Evolutionary conservation across 2,113 vertebrate species (phyloP).

Genomic region (Muntiacus reevesi): DNA sequence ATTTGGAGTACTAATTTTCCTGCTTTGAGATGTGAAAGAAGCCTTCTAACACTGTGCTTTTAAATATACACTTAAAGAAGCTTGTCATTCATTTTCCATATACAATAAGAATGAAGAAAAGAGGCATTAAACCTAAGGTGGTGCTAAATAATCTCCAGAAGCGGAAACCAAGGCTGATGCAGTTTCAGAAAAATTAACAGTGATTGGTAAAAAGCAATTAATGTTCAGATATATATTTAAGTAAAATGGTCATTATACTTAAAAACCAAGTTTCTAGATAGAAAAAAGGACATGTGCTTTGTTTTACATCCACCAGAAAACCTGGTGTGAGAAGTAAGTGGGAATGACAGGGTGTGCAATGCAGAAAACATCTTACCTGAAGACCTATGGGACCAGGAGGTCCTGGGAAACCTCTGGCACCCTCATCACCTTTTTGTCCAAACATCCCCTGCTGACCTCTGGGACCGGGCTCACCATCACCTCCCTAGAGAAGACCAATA

Average conservation of each 20-base stretch:
- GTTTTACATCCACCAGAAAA: not conserved
- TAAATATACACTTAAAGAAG: not conserved
- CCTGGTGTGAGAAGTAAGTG: not conserved
- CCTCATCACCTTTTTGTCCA: conserved; percentile 98
- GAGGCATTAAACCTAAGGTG: accelerated
- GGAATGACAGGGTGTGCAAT: not conserved
- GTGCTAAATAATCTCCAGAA: not conserved
- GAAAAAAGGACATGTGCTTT: not conserved
- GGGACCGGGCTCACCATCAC: conserved; percentile 96
- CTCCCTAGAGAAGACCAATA: conserved; percentile 83
- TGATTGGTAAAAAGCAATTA: not conserved
- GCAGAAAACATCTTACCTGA: conserved; percentile 84
- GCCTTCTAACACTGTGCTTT: not conserved
- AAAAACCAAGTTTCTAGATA: not conserved
- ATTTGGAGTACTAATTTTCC: not conserved
- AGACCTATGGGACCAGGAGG: conserved; percentile 96
- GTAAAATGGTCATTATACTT: not conserved
- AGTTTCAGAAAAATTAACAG: not conserved
- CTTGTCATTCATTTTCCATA: not conserved
- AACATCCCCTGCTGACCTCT: conserved; percentile 99
- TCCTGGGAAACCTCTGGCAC: conserved; percentile 95
- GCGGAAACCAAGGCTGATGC: not conserved
- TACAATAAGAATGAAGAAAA: not conserved
- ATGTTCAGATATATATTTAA: not conserved
- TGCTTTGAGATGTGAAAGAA: not conserved